phyloP scores from a whole-genome alignment of 2,888 invertebrate species.

The Drosophila mimica region DNA sequence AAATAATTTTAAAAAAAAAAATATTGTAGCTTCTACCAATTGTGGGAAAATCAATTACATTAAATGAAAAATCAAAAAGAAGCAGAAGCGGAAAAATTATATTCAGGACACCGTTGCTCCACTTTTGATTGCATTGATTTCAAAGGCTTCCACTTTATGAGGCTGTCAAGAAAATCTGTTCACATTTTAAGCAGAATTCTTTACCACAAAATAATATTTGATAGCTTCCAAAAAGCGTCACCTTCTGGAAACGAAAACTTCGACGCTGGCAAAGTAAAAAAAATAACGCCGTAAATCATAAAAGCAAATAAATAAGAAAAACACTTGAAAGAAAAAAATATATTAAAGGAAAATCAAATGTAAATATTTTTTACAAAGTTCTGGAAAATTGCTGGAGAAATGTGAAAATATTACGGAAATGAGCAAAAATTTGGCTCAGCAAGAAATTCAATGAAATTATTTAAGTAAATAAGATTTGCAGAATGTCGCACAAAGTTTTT shows the following conservation, averaged over 20 bases:
- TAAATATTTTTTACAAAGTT: conserved; percentile 62
- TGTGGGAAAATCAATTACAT: background rate
- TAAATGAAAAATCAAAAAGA: background rate
- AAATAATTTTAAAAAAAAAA: background rate
- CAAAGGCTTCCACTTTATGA: background rate
- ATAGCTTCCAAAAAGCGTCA: conserved; percentile 6
- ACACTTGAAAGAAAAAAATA: conserved; percentile 10
- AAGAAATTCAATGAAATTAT: conserved; percentile 65
- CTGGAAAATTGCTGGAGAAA: conserved; percentile 20
- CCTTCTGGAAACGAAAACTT: conserved; percentile 23
- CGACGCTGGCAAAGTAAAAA: conserved; percentile 23
- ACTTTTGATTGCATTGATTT: background rate
- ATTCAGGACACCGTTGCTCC: background rate
- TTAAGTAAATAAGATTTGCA: conserved; percentile 49
- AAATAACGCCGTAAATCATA: conserved; percentile 58
- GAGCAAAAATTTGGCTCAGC: conserved; percentile 53
- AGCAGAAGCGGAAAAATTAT: background rate
- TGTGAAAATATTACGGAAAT: conserved; percentile 60
- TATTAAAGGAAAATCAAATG: conserved; percentile 36
- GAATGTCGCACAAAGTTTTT: conserved; percentile 20
- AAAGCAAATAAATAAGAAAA: conserved; percentile 50
- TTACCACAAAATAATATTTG: background rate
- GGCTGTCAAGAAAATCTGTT: conserved; percentile 10
- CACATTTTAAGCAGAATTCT: conserved; percentile 16
- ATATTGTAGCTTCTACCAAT: background rate